Evolutionary conservation across 2,113 vertebrate species (phyloP).

Genomic region (Andinoacara biseriatus): DNA sequence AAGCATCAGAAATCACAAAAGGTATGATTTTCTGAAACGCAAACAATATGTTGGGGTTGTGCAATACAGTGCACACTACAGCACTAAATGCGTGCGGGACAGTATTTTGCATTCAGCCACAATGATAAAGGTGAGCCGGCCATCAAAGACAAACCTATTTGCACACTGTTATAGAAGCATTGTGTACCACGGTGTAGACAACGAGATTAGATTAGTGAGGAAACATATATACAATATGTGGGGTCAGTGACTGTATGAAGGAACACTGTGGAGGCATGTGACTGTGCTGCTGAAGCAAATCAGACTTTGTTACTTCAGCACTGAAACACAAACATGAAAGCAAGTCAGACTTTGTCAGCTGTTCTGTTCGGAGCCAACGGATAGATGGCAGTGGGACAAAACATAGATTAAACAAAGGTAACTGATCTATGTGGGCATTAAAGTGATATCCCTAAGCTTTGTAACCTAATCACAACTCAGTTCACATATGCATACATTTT

Average conservation of each 20-base stretch:
- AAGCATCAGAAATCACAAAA: not conserved
- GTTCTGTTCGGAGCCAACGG: not conserved
- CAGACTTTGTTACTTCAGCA: constrained; percentile 10
- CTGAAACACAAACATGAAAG: constrained; percentile 12
- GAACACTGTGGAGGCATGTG: not conserved
- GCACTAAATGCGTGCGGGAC: too few species aligned
- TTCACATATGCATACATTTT: not conserved
- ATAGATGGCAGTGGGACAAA: not conserved
- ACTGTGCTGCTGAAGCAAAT: constrained; percentile 6
- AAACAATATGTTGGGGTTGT: not conserved
- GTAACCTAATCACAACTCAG: not conserved
- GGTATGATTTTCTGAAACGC: not conserved
- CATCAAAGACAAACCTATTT: not conserved
- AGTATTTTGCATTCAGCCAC: rapidly evolving
- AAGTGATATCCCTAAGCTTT: not conserved
- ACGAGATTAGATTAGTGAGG: not conserved
- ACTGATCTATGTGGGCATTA: not conserved
- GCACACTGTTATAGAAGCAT: not conserved
- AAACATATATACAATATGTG: not conserved
- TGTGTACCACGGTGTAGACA: not conserved
- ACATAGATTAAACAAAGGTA: not conserved
- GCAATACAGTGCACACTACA: not conserved
- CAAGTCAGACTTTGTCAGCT: not conserved
- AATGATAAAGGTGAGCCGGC: not conserved
- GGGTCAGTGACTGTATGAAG: not conserved